These are phyloP conservation scores for Agonopterix subpropinquella DNA, from an alignment of 2,888 invertebrate genomes.

Conservation along the genomic window DNA sequence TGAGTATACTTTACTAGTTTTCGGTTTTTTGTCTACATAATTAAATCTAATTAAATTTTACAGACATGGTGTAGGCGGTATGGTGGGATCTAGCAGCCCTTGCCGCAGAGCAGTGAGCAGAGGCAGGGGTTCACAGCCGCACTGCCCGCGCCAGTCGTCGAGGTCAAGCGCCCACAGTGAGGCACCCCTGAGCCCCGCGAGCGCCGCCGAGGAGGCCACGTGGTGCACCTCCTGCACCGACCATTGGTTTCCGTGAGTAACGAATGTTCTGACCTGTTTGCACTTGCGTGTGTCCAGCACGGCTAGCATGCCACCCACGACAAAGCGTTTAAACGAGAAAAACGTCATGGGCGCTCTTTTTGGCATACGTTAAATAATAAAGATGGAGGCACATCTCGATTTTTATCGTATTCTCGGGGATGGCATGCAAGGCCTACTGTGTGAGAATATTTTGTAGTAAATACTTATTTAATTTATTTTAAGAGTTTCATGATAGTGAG, in stretches of 20 bases:
- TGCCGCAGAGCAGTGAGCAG: constrained; percentile 77
- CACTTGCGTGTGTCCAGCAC: constrained; percentile 63
- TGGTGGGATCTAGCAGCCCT: constrained; percentile 46
- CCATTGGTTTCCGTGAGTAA: constrained; percentile 84
- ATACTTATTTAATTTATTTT: too few species aligned
- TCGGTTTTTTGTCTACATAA: constrained; percentile 5
- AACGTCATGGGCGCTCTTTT: too few species aligned
- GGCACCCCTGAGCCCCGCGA: constrained; percentile 79
- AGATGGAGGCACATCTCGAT: too few species aligned
- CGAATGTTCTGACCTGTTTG: constrained; percentile 84
- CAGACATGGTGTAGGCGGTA: constrained; percentile 35
- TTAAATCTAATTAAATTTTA: background rate
- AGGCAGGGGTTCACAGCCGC: constrained; percentile 81
- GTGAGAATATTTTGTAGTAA: too few species aligned
- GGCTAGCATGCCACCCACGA: too few species aligned
- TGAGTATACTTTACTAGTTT: too few species aligned
- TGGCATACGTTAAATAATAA: too few species aligned
- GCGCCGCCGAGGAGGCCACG: constrained; percentile 76
- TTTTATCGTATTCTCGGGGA: too few species aligned
- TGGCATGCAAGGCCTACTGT: too few species aligned
- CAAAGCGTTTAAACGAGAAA: too few species aligned
- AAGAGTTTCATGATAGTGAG: too few species aligned
- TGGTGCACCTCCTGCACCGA: constrained; percentile 80
- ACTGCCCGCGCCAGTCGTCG: constrained; percentile 83
- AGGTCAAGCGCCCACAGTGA: constrained; percentile 88